Base-by-base conservation (phyloP, 1,140 invertebrate genomes). In the Asbolus verrucosus region DNA sequence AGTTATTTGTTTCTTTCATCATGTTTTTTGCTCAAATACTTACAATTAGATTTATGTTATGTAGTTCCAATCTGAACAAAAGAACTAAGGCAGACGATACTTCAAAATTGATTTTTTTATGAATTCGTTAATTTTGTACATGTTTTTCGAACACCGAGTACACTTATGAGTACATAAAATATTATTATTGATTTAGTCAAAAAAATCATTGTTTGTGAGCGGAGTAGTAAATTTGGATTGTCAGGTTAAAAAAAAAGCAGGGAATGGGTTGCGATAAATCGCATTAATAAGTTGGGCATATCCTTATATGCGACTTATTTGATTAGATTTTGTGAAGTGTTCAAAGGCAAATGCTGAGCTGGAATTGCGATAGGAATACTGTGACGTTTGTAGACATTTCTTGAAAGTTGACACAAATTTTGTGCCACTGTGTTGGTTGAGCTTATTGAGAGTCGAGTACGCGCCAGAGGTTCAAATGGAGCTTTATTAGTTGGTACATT, bases 311-410 rank as follows among this genome's bases (percentile, higher is more conserved):
- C 27, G n/a, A n/a, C n/a, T n/a, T n/a, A 27, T 54, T 54, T 54
- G 24, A 54, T 54, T 54, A 54, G 46, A 27, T 54, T 54, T 54
- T 54, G 27, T 54, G 24, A 24, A 21, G 27, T 54, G 27, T 54
- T 54, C 46, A 54, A 54, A 54, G 46, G 46, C 46, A 27, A 54
- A 54, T 54, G 46, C 46, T 54, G 46, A 11, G 46, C 46, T 54
- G 46, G 46, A 54, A 54, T 54, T 54, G 46, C 46, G 46, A 54
- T 30, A 21, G 46, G 46, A 54, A 54, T 54, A 54, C 46, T 1
- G 46, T 54, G 27, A 54, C 46, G 46, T 27, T 54, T 21, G 4
- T 27, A 2, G 46, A 16, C 24, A 54, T 54, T 54, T 54, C 19
- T 54, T 21, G 46, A 27, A 54, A 54, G 19, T 54, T 54, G 46